phyloP scores from a whole-genome alignment of 2,113 vertebrate species.

The Fulmarus glacialis region DNA sequence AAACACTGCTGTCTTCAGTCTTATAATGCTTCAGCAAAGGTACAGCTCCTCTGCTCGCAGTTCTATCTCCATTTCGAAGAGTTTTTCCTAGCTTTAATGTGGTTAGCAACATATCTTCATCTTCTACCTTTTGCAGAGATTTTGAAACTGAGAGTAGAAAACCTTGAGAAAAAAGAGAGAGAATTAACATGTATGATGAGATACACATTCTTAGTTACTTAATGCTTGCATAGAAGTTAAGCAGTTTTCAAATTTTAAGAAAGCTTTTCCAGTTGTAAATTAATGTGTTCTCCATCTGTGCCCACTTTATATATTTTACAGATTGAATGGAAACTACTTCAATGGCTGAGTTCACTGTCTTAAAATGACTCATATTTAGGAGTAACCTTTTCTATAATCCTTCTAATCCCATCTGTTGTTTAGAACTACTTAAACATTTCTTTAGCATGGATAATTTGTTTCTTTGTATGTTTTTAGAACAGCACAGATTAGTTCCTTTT shows the following conservation, averaged over 20 bases:
- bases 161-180: slow-evolving; percentile 85
- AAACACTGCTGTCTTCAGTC: slow-evolving; percentile 66
- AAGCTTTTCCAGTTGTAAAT: slow-evolving; percentile 2
- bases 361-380: slow-evolving; percentile 46
- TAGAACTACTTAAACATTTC: slow-evolving; percentile 49
- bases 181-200: slow-evolving; percentile 74
- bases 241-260: neutral
- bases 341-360: slow-evolving; percentile 48
- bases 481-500: slow-evolving; percentile 62
- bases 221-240: neutral
- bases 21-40: slow-evolving; percentile 69
- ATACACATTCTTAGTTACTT: slow-evolving; percentile 68
- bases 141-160: slow-evolving; percentile 75
- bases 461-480: slow-evolving; percentile 31
- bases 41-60: slow-evolving; percentile 30
- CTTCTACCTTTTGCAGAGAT: slow-evolving; percentile 75
- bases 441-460: slow-evolving; percentile 32
- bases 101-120: slow-evolving; percentile 69
- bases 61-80: slow-evolving; percentile 67
- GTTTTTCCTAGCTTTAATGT: slow-evolving; percentile 69
- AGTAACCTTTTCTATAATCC: slow-evolving; percentile 57
- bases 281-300: neutral
- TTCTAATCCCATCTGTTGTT: slow-evolving; percentile 63
- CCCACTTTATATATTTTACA: slow-evolving; percentile 73
- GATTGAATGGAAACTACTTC: slow-evolving; percentile 72